Evolutionary conservation across 2,113 vertebrate species (phyloP).

Genomic region (Climacteris rufus): DNA sequence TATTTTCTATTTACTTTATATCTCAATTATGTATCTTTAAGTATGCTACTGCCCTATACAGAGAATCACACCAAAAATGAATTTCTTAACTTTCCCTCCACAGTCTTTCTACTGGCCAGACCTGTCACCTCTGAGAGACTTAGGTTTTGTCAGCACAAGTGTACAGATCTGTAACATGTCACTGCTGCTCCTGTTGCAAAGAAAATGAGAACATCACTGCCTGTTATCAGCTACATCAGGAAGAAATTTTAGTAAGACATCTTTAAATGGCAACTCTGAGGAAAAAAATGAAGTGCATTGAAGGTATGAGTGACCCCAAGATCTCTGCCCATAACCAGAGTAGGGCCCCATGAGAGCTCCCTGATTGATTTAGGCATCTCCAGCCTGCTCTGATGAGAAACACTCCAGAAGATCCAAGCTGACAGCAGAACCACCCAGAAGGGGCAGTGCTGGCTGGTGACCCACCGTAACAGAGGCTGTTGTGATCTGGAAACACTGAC

Average conservation of each 20-base stretch:
- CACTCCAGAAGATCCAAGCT: background rate
- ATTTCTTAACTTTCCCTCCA: background rate
- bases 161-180: background rate
- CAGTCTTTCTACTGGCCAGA: background rate
- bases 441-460: background rate
- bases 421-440: background rate
- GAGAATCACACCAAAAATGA: background rate
- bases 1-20: background rate
- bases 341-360: fast-evolving
- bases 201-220: background rate
- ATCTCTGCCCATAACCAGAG: background rate
- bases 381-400: background rate
- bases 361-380: background rate
- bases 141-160: background rate
- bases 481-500: background rate
- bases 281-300: background rate
- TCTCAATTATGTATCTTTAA: background rate
- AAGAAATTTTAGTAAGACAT: background rate
- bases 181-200: background rate
- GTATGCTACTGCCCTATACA: background rate
- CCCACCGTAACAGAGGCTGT: background rate
- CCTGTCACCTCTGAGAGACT: background rate
- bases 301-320: background rate
- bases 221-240: background rate
- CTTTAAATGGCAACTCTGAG: background rate